Evolutionary conservation across 2,888 invertebrate genomes (phyloP).

Genomic region (Tipula lateralis): DNA sequence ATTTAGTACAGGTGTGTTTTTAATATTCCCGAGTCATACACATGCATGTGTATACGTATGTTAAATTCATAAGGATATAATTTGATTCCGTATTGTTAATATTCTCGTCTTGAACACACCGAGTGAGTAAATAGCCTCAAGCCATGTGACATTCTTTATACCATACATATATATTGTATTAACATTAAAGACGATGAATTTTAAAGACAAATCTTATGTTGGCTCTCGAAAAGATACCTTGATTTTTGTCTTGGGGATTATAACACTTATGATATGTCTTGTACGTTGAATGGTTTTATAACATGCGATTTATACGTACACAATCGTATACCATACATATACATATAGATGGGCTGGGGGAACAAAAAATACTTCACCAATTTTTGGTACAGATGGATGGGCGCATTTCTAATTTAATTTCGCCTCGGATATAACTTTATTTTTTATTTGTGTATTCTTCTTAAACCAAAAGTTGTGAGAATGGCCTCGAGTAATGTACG

Average conservation of each 20-base stretch:
- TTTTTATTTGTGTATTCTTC: not conserved
- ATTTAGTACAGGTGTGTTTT: too few species aligned
- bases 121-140: not conserved
- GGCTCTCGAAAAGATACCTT: not conserved
- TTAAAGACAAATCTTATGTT: too few species aligned
- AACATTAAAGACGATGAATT: too few species aligned
- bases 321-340: not conserved
- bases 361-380: not conserved
- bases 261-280: not conserved
- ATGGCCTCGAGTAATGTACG: not conserved
- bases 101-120: not conserved
- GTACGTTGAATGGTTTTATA: not conserved
- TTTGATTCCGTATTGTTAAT: too few species aligned
- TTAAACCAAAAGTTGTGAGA: not conserved
- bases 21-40: too few species aligned
- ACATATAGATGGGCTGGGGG: not conserved
- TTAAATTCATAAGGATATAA: not conserved
- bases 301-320: not conserved
- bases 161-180: not conserved
- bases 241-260: not conserved
- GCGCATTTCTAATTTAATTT: not conserved
- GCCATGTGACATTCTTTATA: not conserved
- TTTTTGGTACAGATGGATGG: not conserved
- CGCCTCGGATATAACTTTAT: not conserved
- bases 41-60: not conserved